phyloP scores from a whole-genome alignment of 2,797 vertebrate genomes.

The Rhynchonycteris naso region DNA sequence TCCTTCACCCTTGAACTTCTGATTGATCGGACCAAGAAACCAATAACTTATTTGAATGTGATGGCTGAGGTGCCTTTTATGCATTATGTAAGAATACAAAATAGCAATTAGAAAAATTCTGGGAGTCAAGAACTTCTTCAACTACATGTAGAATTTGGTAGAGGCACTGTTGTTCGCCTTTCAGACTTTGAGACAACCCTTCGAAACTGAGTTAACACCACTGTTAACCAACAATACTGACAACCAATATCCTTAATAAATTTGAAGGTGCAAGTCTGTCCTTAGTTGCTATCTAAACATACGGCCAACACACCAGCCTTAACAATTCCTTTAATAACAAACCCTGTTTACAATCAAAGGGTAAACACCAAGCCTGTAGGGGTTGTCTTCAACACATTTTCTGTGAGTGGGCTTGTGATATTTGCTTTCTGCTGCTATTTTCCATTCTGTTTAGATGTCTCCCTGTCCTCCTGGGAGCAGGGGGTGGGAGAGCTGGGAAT shows the following conservation, averaged over 20 bases:
- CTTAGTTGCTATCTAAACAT: not conserved
- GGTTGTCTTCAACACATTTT: not conserved
- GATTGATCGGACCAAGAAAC: not conserved
- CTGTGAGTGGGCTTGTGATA: not conserved
- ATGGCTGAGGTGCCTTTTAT: not conserved
- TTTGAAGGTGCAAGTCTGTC: not conserved
- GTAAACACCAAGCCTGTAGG: not conserved
- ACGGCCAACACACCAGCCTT: not conserved
- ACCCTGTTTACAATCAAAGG: not conserved
- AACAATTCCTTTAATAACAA: not conserved
- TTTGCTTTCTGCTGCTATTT: slow-evolving; percentile 33
- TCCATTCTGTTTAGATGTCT: slow-evolving; percentile 29
- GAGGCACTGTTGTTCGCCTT: not conserved
- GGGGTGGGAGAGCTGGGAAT: not conserved
- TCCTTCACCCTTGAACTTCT: not conserved
- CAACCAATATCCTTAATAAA: not conserved
- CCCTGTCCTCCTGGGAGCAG: not conserved
- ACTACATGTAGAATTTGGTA: not conserved
- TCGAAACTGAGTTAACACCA: not conserved
- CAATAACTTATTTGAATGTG: not conserved
- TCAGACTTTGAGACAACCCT: not conserved
- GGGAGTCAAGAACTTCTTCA: slow-evolving; percentile 24
- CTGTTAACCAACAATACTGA: not conserved
- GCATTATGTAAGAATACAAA: not conserved
- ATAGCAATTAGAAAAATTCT: not conserved